Evolutionary conservation across 2,888 invertebrate genomes (phyloP).

Genomic region (Drosophila vallismaia): DNA sequence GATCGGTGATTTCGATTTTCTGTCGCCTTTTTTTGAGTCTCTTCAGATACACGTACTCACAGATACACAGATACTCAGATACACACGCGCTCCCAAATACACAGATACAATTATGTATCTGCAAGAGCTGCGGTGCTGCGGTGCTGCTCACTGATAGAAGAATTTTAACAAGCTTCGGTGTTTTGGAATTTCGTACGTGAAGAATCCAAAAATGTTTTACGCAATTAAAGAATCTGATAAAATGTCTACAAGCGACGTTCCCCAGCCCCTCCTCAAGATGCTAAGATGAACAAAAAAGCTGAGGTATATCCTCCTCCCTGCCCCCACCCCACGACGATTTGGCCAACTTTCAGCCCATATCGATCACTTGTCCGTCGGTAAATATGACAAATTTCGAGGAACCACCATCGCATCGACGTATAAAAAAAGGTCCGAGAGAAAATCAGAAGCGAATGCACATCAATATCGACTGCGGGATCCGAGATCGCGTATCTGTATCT

Average conservation of each 20-base stretch:
- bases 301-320: slow-evolving; percentile 4
- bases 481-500: slow-evolving; percentile 48
- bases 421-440: slow-evolving; percentile 49
- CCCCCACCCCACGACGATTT: slow-evolving; percentile 12
- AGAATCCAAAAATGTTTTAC: slow-evolving; percentile 80
- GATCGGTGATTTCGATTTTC: slow-evolving; percentile 47
- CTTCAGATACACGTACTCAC: slow-evolving; percentile 1
- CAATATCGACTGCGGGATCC: slow-evolving; percentile 64
- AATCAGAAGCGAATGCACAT: slow-evolving; percentile 75
- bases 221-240: slow-evolving; percentile 80
- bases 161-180: slow-evolving; percentile 78
- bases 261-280: neutral
- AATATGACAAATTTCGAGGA: slow-evolving; percentile 74
- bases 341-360: slow-evolving; percentile 53
- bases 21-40: slow-evolving; percentile 11
- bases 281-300: slow-evolving; percentile 42
- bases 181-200: slow-evolving; percentile 79
- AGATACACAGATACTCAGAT: neutral
- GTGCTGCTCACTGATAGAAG: slow-evolving; percentile 74
- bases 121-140: slow-evolving; percentile 22
- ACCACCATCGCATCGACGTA: slow-evolving; percentile 19
- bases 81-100: slow-evolving; percentile 4
- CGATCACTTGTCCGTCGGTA: slow-evolving; percentile 70
- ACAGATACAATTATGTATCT: slow-evolving; percentile 17
- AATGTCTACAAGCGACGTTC: slow-evolving; percentile 73